Base-by-base conservation (phyloP, 2,113 vertebrate genomes). In the Hyperopisus bebe region DNA sequence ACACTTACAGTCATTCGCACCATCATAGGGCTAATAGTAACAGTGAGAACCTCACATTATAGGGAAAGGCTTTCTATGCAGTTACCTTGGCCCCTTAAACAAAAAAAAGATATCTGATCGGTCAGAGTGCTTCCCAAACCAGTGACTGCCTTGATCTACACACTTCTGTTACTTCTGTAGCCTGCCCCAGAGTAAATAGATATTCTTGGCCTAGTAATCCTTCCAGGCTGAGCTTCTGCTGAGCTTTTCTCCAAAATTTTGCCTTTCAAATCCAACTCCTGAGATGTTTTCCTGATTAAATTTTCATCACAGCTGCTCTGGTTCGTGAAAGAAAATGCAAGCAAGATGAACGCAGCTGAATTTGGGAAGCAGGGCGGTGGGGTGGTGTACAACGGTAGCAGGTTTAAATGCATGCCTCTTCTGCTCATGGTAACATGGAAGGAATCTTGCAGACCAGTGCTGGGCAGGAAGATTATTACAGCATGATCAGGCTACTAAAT, bases 211-310 rank as follows among this genome's bases (percentile, higher is more conserved):
- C 48, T 42, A 53, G 35, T 82, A 50, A 55, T 51, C 11, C 88
- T 39, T 74, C 21, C 47, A 53, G 74, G 48, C 13, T 24, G 46
- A 50, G 31, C 31, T 15, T 55, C 10, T n/a, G 31, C 47, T 53
- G 62, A 51, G 48, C 88, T 47, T 77, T 48, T 58, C 17, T 39
- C 46, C 83, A 48, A 15, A 39, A 35, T 35, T 35, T 48, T 66
- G 42, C 35, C 82, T 89, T 55, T 62, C 27, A 66, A n/a, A 42
- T 84, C 51, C 89, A 89, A 39, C 55, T 77, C 44, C 55, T 15
- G 51, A 89, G 82, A 89, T 89, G 80, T 86, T 86, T 89, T 86
- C 58, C 51, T 89, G 89, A 86, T 89, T 89, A 89, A 89, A 85
- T 86, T 86, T 89, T 89, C 51, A 86, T 86, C 5, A 35, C 39